These are phyloP conservation scores for Rhodeus uyekii DNA, from an alignment of 2,797 vertebrate genomes.

Conservation along the genomic window DNA sequence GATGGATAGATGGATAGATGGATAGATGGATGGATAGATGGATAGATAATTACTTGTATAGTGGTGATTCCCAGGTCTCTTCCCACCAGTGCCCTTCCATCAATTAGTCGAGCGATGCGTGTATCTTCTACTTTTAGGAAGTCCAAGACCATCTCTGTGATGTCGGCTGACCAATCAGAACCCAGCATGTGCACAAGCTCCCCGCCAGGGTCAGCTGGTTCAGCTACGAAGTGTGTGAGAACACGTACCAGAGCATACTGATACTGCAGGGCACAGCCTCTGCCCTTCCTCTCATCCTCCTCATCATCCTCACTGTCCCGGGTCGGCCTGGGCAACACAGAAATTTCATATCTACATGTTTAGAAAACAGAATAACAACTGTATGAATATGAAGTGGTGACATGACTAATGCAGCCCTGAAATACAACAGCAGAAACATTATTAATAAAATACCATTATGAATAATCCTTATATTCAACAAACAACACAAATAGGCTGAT, in stretches of 20 bases:
- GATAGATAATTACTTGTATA: slow-evolving; percentile 78
- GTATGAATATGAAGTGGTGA: neutral
- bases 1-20: neutral
- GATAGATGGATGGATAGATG: slow-evolving; percentile 41
- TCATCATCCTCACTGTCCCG: slow-evolving; percentile 97
- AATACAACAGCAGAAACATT: neutral
- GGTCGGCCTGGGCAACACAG: slow-evolving; percentile 81
- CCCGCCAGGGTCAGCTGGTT: slow-evolving; percentile 80
- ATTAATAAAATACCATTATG: neutral
- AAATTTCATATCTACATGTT: neutral
- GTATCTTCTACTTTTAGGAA: slow-evolving; percentile 94
- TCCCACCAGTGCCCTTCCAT: slow-evolving; percentile 85
- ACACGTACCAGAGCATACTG: slow-evolving; percentile 90
- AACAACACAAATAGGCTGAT: neutral
- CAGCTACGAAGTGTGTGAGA: slow-evolving; percentile 93
- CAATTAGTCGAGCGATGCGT: slow-evolving; percentile 83
- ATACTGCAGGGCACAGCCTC: slow-evolving; percentile 91
- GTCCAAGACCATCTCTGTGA: slow-evolving; percentile 88
- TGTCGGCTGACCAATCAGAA: slow-evolving; percentile 93
- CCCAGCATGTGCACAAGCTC: slow-evolving; percentile 90
- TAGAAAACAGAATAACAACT: neutral
- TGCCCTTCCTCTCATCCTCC: slow-evolving; percentile 91
- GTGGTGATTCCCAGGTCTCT: slow-evolving; percentile 91
- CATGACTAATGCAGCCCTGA: neutral
- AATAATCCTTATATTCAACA: neutral